Evolutionary conservation across 2,797 vertebrate genomes (phyloP).

Genomic region (Amblyraja radiata): DNA sequence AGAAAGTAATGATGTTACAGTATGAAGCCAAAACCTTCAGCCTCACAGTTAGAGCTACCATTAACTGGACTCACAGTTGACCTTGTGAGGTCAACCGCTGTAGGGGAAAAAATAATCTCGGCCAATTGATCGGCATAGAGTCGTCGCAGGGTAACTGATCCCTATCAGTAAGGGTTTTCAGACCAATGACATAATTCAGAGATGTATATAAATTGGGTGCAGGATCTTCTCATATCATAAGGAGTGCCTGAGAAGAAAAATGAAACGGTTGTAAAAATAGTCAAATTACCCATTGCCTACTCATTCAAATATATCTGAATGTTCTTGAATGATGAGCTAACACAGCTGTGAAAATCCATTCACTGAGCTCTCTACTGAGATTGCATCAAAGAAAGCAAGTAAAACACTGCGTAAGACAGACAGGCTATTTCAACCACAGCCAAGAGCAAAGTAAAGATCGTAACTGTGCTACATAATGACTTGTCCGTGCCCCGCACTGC

Average conservation of each 20-base stretch:
- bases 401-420: background rate
- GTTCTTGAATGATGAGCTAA: background rate
- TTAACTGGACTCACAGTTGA: too few species aligned
- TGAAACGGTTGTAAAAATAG: background rate
- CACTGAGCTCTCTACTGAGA: background rate
- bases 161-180: background rate
- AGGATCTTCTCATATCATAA: background rate
- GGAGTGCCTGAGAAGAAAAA: background rate
- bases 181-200: background rate
- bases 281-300: background rate
- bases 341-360: background rate
- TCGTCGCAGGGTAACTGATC: background rate
- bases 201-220: too few species aligned
- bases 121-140: too few species aligned
- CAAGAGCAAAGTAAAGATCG: constrained; percentile 4
- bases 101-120: too few species aligned
- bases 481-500: background rate
- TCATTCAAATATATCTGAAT: background rate
- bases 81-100: too few species aligned
- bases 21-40: too few species aligned
- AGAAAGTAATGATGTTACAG: too few species aligned
- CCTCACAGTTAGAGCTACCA: too few species aligned
- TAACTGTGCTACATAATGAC: background rate
- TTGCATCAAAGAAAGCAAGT: constrained; percentile 18
- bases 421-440: background rate